Conservation (phyloP, 2,113 vertebrate genomes). For the Scartelaos histophorus region DNA sequence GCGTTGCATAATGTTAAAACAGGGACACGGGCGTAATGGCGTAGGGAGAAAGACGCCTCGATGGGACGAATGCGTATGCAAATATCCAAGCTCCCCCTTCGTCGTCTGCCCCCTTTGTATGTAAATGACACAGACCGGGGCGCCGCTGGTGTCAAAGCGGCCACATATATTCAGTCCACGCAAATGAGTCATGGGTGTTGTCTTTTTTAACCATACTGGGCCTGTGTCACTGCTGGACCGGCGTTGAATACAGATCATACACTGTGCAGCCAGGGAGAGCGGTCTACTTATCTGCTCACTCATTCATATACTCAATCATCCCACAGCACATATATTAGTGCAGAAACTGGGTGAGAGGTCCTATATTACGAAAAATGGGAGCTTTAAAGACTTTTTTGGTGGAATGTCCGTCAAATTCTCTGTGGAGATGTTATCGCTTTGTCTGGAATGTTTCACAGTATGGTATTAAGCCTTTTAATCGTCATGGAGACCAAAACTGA, state of each 20-base stretch:
- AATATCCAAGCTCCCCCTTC: neutral
- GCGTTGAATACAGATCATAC: conserved; percentile 48
- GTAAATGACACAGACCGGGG: conserved; percentile 9
- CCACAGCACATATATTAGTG: conserved; percentile 20
- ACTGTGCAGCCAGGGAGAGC: neutral
- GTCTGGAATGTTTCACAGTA: too few relatives aligned
- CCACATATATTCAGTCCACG: conserved; percentile 20
- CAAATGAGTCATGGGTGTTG: conserved; percentile 26
- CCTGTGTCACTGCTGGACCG: conserved; percentile 28
- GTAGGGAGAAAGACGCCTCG: neutral
- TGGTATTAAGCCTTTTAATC: too few relatives aligned
- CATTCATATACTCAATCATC: conserved; percentile 30
- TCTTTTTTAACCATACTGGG: conserved; percentile 34
- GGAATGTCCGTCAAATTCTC: too few relatives aligned
- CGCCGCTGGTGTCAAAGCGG: conserved; percentile 21
- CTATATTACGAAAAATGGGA: too few relatives aligned
- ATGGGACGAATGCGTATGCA: neutral
- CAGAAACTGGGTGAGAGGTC: neutral
- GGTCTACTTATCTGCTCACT: conserved; percentile 17
- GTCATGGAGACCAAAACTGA: too few relatives aligned
- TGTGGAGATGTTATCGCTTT: too few relatives aligned
- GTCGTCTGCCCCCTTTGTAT: conserved; percentile 7
- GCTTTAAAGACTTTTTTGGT: too few relatives aligned
- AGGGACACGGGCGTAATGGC: neutral
- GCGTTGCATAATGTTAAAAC: neutral